Base-by-base conservation (phyloP, 2,888 invertebrate genomes). In the Clunio marinus region DNA sequence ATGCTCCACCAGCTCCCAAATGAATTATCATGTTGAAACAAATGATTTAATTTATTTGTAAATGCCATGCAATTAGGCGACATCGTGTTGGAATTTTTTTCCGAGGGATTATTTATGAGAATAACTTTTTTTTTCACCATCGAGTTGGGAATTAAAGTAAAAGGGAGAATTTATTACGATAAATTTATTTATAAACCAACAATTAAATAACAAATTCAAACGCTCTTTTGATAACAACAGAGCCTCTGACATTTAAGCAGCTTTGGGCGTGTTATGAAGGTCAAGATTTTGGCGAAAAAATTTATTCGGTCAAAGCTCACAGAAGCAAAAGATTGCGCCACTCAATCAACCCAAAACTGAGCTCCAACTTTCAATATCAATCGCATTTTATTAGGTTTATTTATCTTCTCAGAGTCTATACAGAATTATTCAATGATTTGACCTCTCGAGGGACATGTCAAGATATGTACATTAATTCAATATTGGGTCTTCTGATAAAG, bases 1-100 rank as follows among this genome's bases (percentile, higher is more conserved):
- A 5, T n/a, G 51, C 41, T 41, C 15, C 22, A 22, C 17, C 57
- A 20, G 22, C 20, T 17, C 51, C 20, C 10, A 17, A 51, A 51
- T n/a, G n/a, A 57, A 57, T 57, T 57, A 35, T 63, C 62, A 63
- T 63, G 62, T 41, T 37, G 28, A 45, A 45, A 25, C 57, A 57
- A 63, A 63, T 63, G 45, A 63, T 63, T 63, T 63, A 63, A 63
- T 63, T 63, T 63, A 63, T 63, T 63, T 41, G 15, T 25, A 45
- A 41, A 41, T 45, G 45, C 22, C 35, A 22, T 35, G 41, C 62
- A 63, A 63, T 63, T 63, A 41, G 27, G 20, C 17, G 13, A 45
- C 22, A 35, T 41, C 25, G 57, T 24, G 4, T n/a, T 24, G 27
- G 45, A 45, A 45, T 15, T 25, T 7, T 32, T 57, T 57, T 57